These are phyloP conservation scores for Drosophila suboccidentalis DNA, from an alignment of 2,888 invertebrate species.

Conservation along the genomic window DNA sequence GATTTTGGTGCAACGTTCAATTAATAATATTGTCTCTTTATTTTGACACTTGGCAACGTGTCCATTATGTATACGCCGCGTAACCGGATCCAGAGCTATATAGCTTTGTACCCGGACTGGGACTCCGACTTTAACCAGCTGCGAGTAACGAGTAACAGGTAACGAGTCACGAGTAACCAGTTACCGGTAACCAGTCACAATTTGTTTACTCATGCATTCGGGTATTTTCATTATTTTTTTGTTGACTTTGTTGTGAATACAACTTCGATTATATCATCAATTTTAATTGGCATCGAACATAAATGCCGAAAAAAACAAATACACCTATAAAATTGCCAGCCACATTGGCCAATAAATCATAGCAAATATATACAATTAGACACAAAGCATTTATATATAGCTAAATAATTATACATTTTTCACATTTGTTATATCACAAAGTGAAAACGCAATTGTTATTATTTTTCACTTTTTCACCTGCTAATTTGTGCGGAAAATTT, in stretches of 20 bases:
- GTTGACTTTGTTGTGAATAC: conserved; percentile 22
- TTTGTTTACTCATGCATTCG: conserved; percentile 38
- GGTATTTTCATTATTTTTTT: not conserved
- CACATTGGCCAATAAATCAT: conserved; percentile 45
- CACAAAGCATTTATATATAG: conserved; percentile 6
- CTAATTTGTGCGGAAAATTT: conserved; percentile 54
- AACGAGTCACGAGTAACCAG: conserved; percentile 6
- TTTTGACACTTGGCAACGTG: conserved; percentile 62
- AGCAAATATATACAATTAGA: conserved; percentile 17
- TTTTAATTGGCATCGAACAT: conserved; percentile 39
- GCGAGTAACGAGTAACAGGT: conserved; percentile 4
- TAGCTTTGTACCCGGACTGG: conserved; percentile 9
- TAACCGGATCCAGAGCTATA: conserved; percentile 22
- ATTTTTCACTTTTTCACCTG: conserved; percentile 11
- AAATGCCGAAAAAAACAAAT: conserved; percentile 16
- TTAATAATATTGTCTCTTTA: conserved; percentile 50
- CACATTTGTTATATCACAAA: conserved; percentile 42
- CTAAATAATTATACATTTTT: conserved; percentile 28
- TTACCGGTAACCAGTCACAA: conserved; percentile 16
- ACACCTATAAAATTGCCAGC: conserved; percentile 25
- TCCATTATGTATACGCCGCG: conserved; percentile 48
- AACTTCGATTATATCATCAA: conserved; percentile 48
- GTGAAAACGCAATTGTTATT: conserved; percentile 41
- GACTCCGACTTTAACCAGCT: conserved; percentile 1
- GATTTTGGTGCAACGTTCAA: conserved; percentile 48